phyloP scores from a whole-genome alignment of 37 sponge, comb jelly and placozoan species.

The Theonella swinhoei region DNA sequence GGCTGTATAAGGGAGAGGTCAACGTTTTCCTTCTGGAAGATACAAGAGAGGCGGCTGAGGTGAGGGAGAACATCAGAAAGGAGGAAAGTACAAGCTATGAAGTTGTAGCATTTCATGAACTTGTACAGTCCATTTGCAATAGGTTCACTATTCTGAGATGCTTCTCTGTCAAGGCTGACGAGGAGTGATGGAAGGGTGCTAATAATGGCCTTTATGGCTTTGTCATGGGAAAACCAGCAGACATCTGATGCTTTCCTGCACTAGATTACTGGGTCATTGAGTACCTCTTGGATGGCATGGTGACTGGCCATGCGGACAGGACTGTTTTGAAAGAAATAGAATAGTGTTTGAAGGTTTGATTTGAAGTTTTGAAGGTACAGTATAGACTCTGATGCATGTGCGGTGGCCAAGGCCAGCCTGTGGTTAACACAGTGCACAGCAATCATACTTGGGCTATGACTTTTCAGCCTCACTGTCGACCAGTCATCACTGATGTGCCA shows the following conservation, averaged over 20 bases:
- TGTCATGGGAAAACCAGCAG: conserved; percentile 51
- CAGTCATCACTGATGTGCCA: conserved; percentile 64
- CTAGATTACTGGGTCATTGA: conserved; percentile 35
- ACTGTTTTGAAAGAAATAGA: conserved; percentile 50
- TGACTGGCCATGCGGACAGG: conserved; percentile 33
- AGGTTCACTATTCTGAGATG: conserved; percentile 19
- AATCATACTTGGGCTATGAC: conserved; percentile 40
- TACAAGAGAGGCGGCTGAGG: conserved; percentile 8
- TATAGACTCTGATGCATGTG: conserved; percentile 31
- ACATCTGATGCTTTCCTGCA: conserved; percentile 40
- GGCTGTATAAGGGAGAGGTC: conserved; percentile 14
- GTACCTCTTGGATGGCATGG: conserved; percentile 48
- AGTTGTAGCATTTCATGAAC: conserved; percentile 25
- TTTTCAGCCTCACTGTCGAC: conserved; percentile 35
- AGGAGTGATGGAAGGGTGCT: conserved; percentile 48
- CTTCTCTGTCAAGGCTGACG: conserved; percentile 29
- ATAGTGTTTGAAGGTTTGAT: conserved; percentile 23
- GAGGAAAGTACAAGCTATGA: conserved; percentile 22
- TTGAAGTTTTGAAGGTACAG: conserved; percentile 44
- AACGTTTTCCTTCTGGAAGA: conserved; percentile 35
- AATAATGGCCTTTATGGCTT: conserved; percentile 32
- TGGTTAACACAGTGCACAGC: conserved; percentile 57
- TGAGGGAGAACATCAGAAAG: conserved; percentile 26
- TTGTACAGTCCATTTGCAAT: conserved; percentile 12
- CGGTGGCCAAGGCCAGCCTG: conserved; percentile 51